Evolutionary conservation across 2,888 invertebrate genomes (phyloP).

Genomic region (Diplazon laetatorius): DNA sequence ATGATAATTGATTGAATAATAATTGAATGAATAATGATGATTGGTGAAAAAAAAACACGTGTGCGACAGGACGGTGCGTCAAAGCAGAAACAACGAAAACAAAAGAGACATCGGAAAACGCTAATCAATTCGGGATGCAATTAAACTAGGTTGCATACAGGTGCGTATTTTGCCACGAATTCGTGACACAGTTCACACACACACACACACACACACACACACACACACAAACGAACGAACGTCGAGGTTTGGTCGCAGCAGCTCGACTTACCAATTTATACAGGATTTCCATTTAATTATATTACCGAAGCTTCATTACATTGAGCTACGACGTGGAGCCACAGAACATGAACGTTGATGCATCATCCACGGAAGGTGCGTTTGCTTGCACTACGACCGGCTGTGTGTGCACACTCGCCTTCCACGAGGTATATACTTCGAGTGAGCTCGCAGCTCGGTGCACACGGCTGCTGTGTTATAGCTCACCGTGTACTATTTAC

Average conservation of each 20-base stretch:
- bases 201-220: too few species aligned
- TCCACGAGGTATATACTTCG: not conserved
- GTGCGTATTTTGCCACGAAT: too few species aligned
- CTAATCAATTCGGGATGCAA: constrained; percentile 53
- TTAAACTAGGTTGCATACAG: not conserved
- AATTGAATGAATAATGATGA: too few species aligned
- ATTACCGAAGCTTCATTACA: constrained; percentile 50
- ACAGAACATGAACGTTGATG: constrained; percentile 33
- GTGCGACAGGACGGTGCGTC: constrained; percentile 8
- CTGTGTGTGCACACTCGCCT: constrained; percentile 3
- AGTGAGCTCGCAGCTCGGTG: constrained; percentile 3
- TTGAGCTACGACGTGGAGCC: constrained; percentile 4
- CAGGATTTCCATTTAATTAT: constrained; percentile 29
- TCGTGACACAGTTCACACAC: too few species aligned
- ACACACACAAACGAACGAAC: not conserved
- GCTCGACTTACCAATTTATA: constrained; percentile 21
- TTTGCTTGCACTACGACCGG: constrained; percentile 9
- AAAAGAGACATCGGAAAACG: constrained; percentile 34
- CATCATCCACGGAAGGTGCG: constrained; percentile 19
- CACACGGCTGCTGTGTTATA: constrained; percentile 3
- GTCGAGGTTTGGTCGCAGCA: not conserved
- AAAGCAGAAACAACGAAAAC: constrained; percentile 2
- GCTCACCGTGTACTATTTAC: constrained; percentile 17
- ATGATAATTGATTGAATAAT: constrained; percentile 54
- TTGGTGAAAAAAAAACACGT: constrained; percentile 54